Conservation (phyloP, 2,888 invertebrate species). For the Drosophila fulvimacula region DNA sequence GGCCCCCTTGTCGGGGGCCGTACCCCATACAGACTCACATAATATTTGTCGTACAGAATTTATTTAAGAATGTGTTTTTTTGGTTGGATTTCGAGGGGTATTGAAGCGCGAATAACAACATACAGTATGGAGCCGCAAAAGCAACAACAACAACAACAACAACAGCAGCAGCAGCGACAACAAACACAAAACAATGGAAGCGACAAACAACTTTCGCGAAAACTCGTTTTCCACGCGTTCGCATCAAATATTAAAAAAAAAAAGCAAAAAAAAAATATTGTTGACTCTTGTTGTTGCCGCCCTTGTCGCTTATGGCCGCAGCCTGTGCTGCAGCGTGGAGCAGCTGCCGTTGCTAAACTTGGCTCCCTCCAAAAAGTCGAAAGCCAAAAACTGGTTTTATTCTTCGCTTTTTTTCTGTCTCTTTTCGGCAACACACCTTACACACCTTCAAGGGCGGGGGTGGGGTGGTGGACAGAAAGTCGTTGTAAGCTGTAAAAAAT, state of each 20-base stretch:
- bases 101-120: slow-evolving; percentile 34
- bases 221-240: slow-evolving; percentile 74
- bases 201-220: slow-evolving; percentile 74
- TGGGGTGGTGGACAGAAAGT: not conserved
- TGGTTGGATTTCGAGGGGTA: slow-evolving; percentile 8
- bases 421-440: too few species aligned
- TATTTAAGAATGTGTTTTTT: slow-evolving; percentile 17
- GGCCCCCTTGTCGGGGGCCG: not conserved
- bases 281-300: slow-evolving; percentile 34
- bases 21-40: not conserved
- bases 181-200: slow-evolving; percentile 36
- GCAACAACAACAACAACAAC: slow-evolving; percentile 1
- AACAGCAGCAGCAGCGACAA: not conserved
- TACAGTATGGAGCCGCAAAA: slow-evolving; percentile 16
- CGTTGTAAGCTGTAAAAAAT: slow-evolving; percentile 1
- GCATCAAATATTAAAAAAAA: slow-evolving; percentile 55
- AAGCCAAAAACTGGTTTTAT: slow-evolving; percentile 66
- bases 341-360: slow-evolving; percentile 28
- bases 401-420: not conserved
- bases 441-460: slow-evolving; percentile 27
- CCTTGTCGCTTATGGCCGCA: slow-evolving; percentile 59
- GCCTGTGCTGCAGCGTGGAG: slow-evolving; percentile 53
- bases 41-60: slow-evolving; percentile 4
- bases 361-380: slow-evolving; percentile 19
- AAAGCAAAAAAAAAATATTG: slow-evolving; percentile 9